phyloP scores from a whole-genome alignment of 2,888 invertebrate species.

The Chelonus formosanus region DNA sequence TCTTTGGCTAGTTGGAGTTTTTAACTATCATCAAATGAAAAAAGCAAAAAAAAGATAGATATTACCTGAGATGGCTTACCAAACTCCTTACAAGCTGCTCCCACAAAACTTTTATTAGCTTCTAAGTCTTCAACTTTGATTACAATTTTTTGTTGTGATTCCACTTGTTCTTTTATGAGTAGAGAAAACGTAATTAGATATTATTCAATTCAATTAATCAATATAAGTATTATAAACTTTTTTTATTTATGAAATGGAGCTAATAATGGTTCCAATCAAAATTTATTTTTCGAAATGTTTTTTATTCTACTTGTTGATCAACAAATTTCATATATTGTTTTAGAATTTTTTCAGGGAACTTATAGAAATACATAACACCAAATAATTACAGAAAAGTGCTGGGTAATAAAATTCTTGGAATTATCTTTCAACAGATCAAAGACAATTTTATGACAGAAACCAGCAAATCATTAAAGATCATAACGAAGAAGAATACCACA shows the following conservation, averaged over 20 bases:
- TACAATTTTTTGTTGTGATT: constrained; percentile 37
- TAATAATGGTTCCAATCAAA: no score
- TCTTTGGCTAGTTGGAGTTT: neutral
- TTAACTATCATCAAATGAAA: constrained; percentile 8
- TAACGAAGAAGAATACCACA: neutral
- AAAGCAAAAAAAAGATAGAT: constrained; percentile 14
- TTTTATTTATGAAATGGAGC: no score
- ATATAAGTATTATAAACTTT: neutral
- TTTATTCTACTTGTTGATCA: neutral
- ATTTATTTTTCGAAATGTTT: neutral
- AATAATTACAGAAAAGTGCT: no score
- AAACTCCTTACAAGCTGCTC: constrained; percentile 27
- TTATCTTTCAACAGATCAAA: no score
- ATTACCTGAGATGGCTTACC: constrained; percentile 23
- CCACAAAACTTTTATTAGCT: constrained; percentile 43
- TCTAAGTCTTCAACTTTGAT: constrained; percentile 43
- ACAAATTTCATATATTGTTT: no score
- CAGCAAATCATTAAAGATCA: no score
- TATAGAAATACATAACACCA: no score
- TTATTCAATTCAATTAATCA: constrained; percentile 2
- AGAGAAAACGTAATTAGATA: neutral
- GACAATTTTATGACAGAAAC: no score
- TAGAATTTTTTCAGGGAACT: no score
- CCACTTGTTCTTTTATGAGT: no score
- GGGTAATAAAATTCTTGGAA: no score